These are phyloP conservation scores for Caenorhabditis imperialis DNA, from an alignment of 2,888 invertebrate genomes.

Conservation along the genomic window DNA sequence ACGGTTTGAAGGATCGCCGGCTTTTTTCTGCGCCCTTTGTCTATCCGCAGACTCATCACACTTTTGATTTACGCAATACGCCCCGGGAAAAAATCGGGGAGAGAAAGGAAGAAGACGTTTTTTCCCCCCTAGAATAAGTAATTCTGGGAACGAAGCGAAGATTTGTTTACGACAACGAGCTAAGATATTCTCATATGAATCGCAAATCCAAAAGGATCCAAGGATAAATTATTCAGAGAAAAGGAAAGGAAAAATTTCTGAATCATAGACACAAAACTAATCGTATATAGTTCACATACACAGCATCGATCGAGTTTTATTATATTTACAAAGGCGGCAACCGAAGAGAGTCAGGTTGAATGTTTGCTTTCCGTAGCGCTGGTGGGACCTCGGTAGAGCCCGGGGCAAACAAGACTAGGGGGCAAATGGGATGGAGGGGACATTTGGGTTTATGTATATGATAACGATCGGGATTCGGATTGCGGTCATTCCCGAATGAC, in stretches of 20 bases:
- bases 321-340: slow-evolving; percentile 49
- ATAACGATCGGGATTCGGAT: slow-evolving; percentile 49
- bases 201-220: slow-evolving; percentile 26
- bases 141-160: neutral
- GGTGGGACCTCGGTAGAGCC: slow-evolving; percentile 41
- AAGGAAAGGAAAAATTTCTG: neutral
- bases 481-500: slow-evolving; percentile 51
- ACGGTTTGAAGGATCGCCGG: too few relatives aligned
- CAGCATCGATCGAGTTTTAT: slow-evolving; percentile 20
- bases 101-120: neutral
- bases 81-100: neutral
- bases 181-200: slow-evolving; percentile 27
- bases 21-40: too few relatives aligned
- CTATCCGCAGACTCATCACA: too few relatives aligned
- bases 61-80: too few relatives aligned
- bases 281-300: neutral
- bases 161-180: neutral
- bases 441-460: slow-evolving; percentile 39
- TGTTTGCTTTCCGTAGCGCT: slow-evolving; percentile 52
- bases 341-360: slow-evolving; percentile 41
- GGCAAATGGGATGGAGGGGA: slow-evolving; percentile 15
- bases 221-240: slow-evolving; percentile 17
- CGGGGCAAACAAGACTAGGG: slow-evolving; percentile 26
- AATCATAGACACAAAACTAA: too few relatives aligned
- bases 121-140: neutral